Conservation (phyloP, 2,113 vertebrate genomes). For the Mormyrus lacerda region DNA sequence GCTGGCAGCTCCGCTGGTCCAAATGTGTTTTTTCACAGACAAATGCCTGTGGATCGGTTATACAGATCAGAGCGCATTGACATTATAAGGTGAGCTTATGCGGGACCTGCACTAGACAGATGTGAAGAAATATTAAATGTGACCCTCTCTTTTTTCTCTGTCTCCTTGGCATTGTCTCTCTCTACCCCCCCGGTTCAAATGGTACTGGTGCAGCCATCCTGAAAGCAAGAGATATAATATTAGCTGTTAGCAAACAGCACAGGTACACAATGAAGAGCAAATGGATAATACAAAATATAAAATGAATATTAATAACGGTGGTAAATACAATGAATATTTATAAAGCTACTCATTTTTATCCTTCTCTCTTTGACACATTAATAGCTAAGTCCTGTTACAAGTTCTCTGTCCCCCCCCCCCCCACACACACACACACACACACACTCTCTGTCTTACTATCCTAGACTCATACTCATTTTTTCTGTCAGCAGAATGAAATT, state of each 20-base stretch:
- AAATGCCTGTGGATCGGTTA: not conserved
- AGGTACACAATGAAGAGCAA: not conserved
- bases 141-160: not conserved
- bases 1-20: not conserved
- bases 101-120: not conserved
- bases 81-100: not conserved
- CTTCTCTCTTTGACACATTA: not conserved
- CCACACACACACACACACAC: slow-evolving; percentile 7
- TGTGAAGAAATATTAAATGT: not conserved
- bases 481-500: not conserved
- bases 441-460: not conserved
- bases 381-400: not conserved
- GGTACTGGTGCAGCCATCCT: slow-evolving; percentile 15
- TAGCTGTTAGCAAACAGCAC: slow-evolving; percentile 19
- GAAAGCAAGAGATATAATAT: slow-evolving; percentile 23
- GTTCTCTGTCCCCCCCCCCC: slow-evolving; percentile 4
- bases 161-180: not conserved
- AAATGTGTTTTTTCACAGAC: not conserved
- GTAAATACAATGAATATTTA: not conserved
- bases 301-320: not conserved
- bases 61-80: not conserved
- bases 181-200: not conserved
- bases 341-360: not conserved
- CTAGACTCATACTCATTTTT: not conserved
- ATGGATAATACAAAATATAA: not conserved